Percentiles rank a stretch among this genome's conserved stretches.
phyloP scores from a whole-genome alignment of 2,113 vertebrate genomes.

The Hippocampus comes region DNA sequence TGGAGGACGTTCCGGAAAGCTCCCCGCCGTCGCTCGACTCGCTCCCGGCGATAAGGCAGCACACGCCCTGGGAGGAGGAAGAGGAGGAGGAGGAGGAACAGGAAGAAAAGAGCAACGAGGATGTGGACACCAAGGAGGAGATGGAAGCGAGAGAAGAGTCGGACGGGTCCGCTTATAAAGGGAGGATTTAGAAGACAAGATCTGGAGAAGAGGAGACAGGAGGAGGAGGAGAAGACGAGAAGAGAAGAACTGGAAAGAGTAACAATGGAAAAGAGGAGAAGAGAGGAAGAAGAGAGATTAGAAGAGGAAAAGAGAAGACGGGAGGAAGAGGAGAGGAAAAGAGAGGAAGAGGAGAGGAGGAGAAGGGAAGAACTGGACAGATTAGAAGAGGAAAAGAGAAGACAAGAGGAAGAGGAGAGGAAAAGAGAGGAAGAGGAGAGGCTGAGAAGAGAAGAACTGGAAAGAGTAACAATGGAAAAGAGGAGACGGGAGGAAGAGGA shows the following conservation, averaged over 20 bases:
- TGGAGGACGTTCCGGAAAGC: constrained; percentile 65
- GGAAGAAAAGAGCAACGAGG: background rate
- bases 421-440: background rate
- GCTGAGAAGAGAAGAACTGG: background rate
- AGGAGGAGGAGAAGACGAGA: constrained; percentile 4
- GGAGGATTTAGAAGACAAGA: background rate
- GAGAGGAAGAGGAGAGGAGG: constrained; percentile 5
- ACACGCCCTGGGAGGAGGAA: constrained; percentile 56
- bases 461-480: too few species aligned
- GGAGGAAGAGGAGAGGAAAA: background rate
- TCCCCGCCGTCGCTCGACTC: constrained; percentile 53
- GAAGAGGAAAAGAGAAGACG: background rate
- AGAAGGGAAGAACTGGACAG: background rate
- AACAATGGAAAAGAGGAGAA: background rate
- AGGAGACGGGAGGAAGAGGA: background rate
- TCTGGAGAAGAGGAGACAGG: background rate
- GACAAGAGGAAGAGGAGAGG: background rate
- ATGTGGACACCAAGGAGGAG: constrained; percentile 2
- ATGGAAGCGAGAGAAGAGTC: background rate
- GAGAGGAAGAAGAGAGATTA: too few species aligned
- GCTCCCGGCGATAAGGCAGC: constrained; percentile 25
- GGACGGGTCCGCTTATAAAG: background rate
- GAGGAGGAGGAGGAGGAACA: constrained; percentile 25
- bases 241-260: background rate
- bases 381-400: background rate